Conservation (phyloP, 2,113 vertebrate species). For the Aspidoscelis tigris region DNA sequence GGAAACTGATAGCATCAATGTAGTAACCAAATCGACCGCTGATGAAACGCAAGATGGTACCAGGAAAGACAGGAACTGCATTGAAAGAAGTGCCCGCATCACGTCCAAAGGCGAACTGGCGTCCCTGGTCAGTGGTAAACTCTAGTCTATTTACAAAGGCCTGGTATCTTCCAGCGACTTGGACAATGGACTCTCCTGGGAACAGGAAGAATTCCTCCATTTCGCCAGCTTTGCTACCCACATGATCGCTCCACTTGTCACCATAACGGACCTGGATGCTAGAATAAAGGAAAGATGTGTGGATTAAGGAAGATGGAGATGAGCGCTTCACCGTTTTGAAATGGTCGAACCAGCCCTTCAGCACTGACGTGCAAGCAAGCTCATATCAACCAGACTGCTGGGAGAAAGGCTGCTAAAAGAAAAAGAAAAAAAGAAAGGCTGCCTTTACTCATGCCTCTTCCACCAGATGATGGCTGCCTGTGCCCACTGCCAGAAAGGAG, state of each 20-base stretch:
- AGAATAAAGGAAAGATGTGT: background rate
- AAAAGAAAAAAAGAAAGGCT: no score
- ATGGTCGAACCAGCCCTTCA: no score
- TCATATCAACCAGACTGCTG: no score
- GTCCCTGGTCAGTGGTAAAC: background rate
- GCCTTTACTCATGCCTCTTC: no score
- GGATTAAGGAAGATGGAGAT: background rate
- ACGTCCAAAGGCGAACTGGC: background rate
- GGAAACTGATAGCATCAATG: background rate
- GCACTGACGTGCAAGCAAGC: no score
- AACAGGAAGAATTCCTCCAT: conserved; percentile 67
- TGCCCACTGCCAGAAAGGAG: no score
- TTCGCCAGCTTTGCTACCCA: conserved; percentile 48
- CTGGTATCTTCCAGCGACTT: conserved; percentile 63
- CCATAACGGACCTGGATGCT: conserved; percentile 70
- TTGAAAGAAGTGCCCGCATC: background rate
- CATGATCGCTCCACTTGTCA: conserved; percentile 62
- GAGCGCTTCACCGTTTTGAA: background rate
- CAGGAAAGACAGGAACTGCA: background rate
- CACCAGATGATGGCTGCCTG: no score
- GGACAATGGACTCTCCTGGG: conserved; percentile 60
- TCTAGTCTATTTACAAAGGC: conserved; percentile 23
- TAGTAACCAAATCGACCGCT: background rate
- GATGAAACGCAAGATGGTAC: background rate
- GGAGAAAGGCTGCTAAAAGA: no score